A percentile compares a stretch with the other conserved stretches of the same genome.
Conservation (phyloP, 1,140 invertebrate species). For the Ceratitis capitata region DNA sequence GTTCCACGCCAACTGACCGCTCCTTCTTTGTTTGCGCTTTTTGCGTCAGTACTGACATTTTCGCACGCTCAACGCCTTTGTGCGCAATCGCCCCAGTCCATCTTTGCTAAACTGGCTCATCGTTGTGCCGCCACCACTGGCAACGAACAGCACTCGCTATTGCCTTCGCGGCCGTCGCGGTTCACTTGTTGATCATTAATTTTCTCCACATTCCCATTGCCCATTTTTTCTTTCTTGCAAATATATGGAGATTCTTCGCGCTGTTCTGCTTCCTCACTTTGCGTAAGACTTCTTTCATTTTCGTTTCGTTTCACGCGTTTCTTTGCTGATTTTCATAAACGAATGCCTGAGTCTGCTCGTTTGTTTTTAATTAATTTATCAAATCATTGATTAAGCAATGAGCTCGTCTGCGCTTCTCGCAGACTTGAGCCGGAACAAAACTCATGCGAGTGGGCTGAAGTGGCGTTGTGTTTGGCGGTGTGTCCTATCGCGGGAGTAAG, state of each 20-base stretch:
- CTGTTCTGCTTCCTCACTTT: neutral
- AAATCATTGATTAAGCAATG: slow-evolving; percentile 39
- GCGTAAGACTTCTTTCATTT: neutral
- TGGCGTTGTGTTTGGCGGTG: neutral
- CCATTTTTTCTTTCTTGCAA: neutral
- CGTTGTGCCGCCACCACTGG: neutral
- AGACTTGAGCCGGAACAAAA: neutral
- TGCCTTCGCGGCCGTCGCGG: neutral
- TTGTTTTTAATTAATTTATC: slow-evolving; percentile 39
- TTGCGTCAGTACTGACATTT: neutral
- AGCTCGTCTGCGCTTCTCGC: neutral
- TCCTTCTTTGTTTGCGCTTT: neutral
- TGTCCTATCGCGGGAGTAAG: neutral
- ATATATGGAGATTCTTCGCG: neutral
- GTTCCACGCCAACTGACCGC: neutral
- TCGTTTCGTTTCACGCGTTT: neutral
- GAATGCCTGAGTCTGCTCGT: neutral
- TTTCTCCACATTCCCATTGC: neutral
- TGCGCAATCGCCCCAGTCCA: neutral
- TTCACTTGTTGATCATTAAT: slow-evolving; percentile 25
- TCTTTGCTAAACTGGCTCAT: neutral
- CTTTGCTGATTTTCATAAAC: neutral
- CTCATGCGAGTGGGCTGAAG: neutral
- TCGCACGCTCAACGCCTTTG: slow-evolving; percentile 16
- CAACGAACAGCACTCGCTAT: neutral